Conservation (phyloP, 1,140 invertebrate genomes). For the Zaprionus vittiger region DNA sequence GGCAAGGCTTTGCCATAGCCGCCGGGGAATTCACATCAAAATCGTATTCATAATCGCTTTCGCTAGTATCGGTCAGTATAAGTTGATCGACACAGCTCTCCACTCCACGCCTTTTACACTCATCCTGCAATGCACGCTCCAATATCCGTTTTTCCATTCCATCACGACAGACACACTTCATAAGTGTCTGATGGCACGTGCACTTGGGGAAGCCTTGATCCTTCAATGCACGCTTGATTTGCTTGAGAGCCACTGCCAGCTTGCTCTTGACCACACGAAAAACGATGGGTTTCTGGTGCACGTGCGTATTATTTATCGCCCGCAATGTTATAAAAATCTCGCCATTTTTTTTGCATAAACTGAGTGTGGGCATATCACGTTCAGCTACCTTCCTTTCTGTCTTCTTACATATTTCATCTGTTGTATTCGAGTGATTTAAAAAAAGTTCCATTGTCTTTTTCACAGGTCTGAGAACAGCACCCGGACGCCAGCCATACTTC, state of each 20-base stretch:
- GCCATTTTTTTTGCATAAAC: conserved; percentile 70
- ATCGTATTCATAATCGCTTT: conserved; percentile 77
- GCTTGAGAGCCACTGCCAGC: conserved; percentile 34
- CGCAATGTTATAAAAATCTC: conserved; percentile 69
- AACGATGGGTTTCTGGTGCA: conserved; percentile 60
- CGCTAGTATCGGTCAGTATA: conserved; percentile 71
- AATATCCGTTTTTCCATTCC: conserved; percentile 61
- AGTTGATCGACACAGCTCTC: conserved; percentile 43
- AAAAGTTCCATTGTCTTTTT: conserved; percentile 75
- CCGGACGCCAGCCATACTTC: conserved; percentile 70
- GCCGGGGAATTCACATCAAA: conserved; percentile 73
- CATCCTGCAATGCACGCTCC: conserved; percentile 45
- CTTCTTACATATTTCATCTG: conserved; percentile 33
- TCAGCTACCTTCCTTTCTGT: conserved; percentile 10
- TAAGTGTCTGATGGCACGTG: conserved; percentile 64
- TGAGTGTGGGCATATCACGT: conserved; percentile 51
- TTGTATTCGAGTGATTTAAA: conserved; percentile 3
- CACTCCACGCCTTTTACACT: conserved; percentile 55
- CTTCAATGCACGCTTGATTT: conserved; percentile 68
- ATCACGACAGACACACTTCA: conserved; percentile 66
- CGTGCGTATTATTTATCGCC: conserved; percentile 40
- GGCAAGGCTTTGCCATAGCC: conserved; percentile 31
- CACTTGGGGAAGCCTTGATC: conserved; percentile 70
- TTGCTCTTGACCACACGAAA: conserved; percentile 75
- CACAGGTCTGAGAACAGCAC: conserved; percentile 71